Conservation (phyloP, 2,888 invertebrate genomes). For the Epinotia bilunana region DNA sequence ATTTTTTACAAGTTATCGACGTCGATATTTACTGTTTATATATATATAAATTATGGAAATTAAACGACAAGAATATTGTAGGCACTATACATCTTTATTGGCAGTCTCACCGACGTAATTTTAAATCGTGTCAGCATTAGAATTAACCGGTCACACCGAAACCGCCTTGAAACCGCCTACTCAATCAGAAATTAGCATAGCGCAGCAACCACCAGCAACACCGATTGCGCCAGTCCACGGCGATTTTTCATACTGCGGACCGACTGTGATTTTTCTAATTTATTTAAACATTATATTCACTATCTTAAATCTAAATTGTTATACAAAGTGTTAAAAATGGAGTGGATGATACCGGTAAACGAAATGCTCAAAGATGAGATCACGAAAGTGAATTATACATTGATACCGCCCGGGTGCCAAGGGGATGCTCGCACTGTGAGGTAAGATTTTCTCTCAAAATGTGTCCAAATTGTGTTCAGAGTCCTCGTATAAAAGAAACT, state of each 20-base stretch:
- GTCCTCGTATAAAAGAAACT: slow-evolving; percentile 8
- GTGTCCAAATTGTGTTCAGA: background rate
- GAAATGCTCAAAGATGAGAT: slow-evolving; percentile 61
- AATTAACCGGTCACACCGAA: slow-evolving; percentile 23
- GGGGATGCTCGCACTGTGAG: slow-evolving; percentile 61
- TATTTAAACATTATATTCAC: slow-evolving; percentile 3
- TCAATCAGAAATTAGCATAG: slow-evolving; percentile 16
- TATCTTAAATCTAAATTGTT: slow-evolving; percentile 19
- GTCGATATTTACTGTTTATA: too few relatives aligned
- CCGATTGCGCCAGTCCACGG: slow-evolving; percentile 26
- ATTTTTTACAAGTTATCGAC: too few relatives aligned
- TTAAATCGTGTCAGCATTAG: background rate
- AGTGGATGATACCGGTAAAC: slow-evolving; percentile 59
- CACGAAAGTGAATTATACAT: slow-evolving; percentile 59
- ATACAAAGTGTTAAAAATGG: slow-evolving; percentile 51
- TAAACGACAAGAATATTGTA: too few relatives aligned
- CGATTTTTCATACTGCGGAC: slow-evolving; percentile 11
- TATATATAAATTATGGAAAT: too few relatives aligned
- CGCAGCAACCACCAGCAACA: slow-evolving; percentile 6
- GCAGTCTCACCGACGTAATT: too few relatives aligned
- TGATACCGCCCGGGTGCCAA: slow-evolving; percentile 63
- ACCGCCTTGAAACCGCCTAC: slow-evolving; percentile 35
- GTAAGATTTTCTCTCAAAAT: slow-evolving; percentile 51
- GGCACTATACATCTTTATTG: too few relatives aligned
- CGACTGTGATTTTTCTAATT: slow-evolving; percentile 30